Evolutionary conservation across 1,140 invertebrate species (phyloP).

Genomic region (Orius laevigatus): DNA sequence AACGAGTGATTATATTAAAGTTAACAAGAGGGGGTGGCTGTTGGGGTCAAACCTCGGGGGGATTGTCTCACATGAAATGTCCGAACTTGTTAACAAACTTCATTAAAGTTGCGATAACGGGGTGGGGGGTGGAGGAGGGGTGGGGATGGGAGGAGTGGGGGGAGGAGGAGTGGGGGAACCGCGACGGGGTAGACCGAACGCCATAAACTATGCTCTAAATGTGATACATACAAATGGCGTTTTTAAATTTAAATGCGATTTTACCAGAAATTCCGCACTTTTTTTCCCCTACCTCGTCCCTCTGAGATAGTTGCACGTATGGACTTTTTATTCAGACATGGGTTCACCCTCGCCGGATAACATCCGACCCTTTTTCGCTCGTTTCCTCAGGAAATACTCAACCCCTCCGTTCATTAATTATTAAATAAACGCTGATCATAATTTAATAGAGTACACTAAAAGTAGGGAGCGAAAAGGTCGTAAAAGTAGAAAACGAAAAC

Average conservation of each 20-base stretch:
- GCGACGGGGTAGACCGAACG: background rate
- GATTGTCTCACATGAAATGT: slow-evolving; percentile 6
- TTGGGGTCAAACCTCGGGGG: background rate
- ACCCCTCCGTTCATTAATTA: too few relatives aligned
- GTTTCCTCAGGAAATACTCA: too few relatives aligned
- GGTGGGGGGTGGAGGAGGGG: too few relatives aligned
- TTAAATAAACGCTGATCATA: too few relatives aligned
- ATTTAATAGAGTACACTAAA: too few relatives aligned
- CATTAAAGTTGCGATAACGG: slow-evolving; percentile 8
- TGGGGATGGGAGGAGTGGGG: background rate
- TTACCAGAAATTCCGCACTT: background rate
- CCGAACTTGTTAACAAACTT: slow-evolving; percentile 8
- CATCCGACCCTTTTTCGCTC: too few relatives aligned
- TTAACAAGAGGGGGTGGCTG: background rate
- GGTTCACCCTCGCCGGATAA: too few relatives aligned
- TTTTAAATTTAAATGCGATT: slow-evolving; percentile 9
- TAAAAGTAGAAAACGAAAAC: too few relatives aligned
- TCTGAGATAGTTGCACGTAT: too few relatives aligned
- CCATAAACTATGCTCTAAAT: slow-evolving; percentile 1
- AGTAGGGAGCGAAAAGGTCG: too few relatives aligned
- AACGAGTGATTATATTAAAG: slow-evolving; percentile 8
- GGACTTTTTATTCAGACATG: too few relatives aligned
- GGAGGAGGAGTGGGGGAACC: background rate
- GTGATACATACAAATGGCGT: slow-evolving; percentile 7
- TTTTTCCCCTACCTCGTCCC: too few relatives aligned